Evolutionary conservation across 2,113 vertebrate genomes (phyloP), one percentile per base, ranked within the genome.

Genomic region (Micronycteris hirsuta): DNA sequence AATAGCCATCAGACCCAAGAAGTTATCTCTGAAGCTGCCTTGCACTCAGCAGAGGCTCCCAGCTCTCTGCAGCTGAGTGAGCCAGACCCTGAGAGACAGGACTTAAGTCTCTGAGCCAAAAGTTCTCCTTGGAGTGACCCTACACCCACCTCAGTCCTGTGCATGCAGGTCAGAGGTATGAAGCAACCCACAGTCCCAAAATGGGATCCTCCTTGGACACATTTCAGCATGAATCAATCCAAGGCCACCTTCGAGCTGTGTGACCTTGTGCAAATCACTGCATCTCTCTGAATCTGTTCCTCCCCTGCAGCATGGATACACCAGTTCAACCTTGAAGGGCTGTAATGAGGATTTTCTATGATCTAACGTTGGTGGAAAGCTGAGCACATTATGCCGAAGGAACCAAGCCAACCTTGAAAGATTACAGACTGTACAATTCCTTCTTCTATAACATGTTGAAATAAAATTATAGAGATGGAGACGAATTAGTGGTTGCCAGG

Each of bases 11-110:
- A 95, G 33, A 26, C 38, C 14, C 0, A 13, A 54, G 52, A 47
- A 93, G 67, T 65, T 94, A 77, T 95, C 91, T 96, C 26, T 87
- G 67, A 87, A 94, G 58, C 24, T 1, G 31, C 81, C 45, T 67
- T 78, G 49, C 56, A 78, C 67, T 90, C 63, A 28, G 56, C 24
- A 63, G 63, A 41, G 41, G 61, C 47, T 73, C 67, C 54, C 11
- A 71, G 54, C 41, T 93, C 96, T 54, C 70, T 14, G 17, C 2
- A 2, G 36, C 56, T 45, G 68, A 77, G 61, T 6, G 2, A 56
- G 56, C 26, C 84, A 90, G 26, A 49, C 33, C 93, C 95, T 86
- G 38, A 38, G 95, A 89, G 95, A 84, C 14, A 45, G 47, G 15
- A 43, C 33, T 61, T 10, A n/a, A 38, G 41, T 19, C 17, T 68